Evolutionary conservation across 2,797 vertebrate species (phyloP).

Genomic region (Allobates femoralis): DNA sequence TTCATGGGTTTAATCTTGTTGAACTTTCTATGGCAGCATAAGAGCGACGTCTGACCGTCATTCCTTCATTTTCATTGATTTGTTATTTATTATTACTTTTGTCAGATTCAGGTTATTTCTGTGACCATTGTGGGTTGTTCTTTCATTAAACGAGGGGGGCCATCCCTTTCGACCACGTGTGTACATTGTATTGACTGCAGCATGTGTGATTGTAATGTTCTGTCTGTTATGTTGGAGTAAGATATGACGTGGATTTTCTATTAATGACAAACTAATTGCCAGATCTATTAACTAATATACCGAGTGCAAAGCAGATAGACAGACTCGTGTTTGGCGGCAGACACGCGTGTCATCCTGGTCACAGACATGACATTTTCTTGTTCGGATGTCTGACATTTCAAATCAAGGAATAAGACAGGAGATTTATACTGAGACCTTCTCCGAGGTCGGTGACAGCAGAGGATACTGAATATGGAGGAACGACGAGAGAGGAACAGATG

Average conservation of each 20-base stretch:
- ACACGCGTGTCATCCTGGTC: slow-evolving; percentile 5
- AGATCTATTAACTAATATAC: background rate
- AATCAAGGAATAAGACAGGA: background rate
- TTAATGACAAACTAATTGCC: background rate
- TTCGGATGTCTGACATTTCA: background rate
- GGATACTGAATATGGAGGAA: background rate
- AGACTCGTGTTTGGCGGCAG: background rate
- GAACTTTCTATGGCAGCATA: no score
- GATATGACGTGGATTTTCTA: background rate
- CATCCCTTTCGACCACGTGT: no score
- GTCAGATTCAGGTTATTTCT: no score
- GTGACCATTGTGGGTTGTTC: no score
- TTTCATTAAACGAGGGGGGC: no score
- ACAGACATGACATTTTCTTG: slow-evolving; percentile 18
- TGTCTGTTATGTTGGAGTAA: background rate
- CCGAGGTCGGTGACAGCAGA: background rate
- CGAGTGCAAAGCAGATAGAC: no score
- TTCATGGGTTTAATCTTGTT: no score
- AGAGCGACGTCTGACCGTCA: no score
- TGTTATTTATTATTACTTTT: no score
- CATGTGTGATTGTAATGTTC: no score
- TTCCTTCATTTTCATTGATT: no score
- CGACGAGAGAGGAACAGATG: background rate
- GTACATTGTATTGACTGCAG: no score
- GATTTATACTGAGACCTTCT: background rate